Evolutionary conservation across 2,888 invertebrate species (phyloP).

Genomic region (Auanema sp.): DNA sequence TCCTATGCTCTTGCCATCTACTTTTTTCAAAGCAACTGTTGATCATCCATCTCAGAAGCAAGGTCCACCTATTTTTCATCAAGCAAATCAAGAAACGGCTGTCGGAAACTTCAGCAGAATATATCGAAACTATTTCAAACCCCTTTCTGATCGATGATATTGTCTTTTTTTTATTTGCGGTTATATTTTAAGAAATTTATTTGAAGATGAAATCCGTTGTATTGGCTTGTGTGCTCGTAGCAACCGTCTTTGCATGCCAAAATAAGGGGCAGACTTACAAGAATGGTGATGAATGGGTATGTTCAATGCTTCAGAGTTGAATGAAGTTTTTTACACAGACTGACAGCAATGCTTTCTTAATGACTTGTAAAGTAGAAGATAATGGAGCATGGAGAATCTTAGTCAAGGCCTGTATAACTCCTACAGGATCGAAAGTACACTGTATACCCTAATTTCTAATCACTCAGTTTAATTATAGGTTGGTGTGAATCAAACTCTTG

Average conservation of each 20-base stretch:
- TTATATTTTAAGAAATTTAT: too few species aligned
- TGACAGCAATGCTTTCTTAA: conserved; percentile 41
- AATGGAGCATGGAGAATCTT: conserved; percentile 47
- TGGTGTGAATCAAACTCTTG: conserved; percentile 21
- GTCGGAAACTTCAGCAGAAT: too few species aligned
- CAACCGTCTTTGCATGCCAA: conserved; percentile 6
- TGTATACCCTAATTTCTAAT: conserved; percentile 16
- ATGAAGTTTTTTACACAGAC: not conserved
- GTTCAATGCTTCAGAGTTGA: not conserved
- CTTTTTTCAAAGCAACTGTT: too few species aligned
- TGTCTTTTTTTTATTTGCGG: too few species aligned
- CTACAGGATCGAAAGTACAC: conserved; percentile 22
- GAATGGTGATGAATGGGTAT: conserved; percentile 20
- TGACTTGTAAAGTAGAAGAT: conserved; percentile 38
- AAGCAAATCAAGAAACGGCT: too few species aligned
- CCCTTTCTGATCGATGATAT: too few species aligned
- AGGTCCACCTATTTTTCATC: too few species aligned
- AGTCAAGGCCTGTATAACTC: conserved; percentile 41
- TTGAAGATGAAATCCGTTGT: not conserved
- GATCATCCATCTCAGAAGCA: too few species aligned
- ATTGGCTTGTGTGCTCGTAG: conserved; percentile 1
- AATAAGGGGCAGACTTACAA: conserved; percentile 15
- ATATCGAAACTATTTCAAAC: too few species aligned
- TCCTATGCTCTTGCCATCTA: too few species aligned
- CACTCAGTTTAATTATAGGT: conserved; percentile 18